These are phyloP conservation scores for Sternarchorhynchus goeldii DNA, from an alignment of 2,797 vertebrate species.

Conservation along the genomic window DNA sequence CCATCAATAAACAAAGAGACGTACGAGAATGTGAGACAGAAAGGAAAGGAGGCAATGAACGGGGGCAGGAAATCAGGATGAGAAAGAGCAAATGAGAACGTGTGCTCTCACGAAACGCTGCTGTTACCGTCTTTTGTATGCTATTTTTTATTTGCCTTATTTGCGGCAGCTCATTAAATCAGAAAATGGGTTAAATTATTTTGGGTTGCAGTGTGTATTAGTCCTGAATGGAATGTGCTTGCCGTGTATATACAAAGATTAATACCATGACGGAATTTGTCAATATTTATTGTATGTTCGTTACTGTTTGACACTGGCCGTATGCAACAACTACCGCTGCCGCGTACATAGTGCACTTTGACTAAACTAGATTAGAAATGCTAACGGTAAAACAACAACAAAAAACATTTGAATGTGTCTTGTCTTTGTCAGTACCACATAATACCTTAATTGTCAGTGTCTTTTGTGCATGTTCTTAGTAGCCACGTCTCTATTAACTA, in stretches of 20 bases:
- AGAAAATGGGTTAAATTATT: background rate
- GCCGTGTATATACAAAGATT: constrained; percentile 34
- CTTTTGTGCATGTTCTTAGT: no score
- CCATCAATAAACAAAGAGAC: constrained; percentile 8
- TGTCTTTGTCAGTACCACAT: no score
- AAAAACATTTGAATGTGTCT: background rate
- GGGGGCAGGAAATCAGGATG: background rate
- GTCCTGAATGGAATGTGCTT: background rate
- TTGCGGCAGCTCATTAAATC: no score
- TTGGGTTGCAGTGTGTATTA: constrained; percentile 23
- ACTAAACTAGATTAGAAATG: background rate
- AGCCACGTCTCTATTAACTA: no score
- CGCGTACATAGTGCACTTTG: background rate
- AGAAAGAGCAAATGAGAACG: background rate
- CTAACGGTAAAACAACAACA: no score
- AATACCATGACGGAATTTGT: constrained; percentile 38
- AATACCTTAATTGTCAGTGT: no score
- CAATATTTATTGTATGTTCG: constrained; percentile 40
- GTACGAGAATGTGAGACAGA: constrained; percentile 21
- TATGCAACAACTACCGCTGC: no score
- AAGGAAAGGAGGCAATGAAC: background rate
- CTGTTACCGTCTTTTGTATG: no score
- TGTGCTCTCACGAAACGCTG: background rate
- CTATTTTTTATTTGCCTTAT: no score
- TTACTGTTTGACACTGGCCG: background rate